Percentiles rank a stretch among this genome's conserved stretches.
Evolutionary conservation across 1,140 invertebrate genomes (phyloP).

Genomic region (Drosophila kohkoa): DNA sequence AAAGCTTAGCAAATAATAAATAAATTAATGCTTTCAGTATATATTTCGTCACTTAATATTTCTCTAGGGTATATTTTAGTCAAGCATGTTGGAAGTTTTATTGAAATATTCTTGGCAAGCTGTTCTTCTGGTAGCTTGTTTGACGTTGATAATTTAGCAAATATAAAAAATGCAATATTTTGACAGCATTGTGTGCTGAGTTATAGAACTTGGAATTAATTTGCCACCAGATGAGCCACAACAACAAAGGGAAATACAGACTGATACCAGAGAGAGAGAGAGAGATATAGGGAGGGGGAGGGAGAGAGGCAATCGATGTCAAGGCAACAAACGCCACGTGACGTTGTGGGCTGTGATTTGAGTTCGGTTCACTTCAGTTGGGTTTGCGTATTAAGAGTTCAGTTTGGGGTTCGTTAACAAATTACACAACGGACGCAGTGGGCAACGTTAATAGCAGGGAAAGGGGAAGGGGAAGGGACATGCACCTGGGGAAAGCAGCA

Average conservation of each 20-base stretch:
- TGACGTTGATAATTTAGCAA: conserved; percentile 73
- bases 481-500: conserved; percentile 61
- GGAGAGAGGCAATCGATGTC: conserved; percentile 30
- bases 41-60: background rate
- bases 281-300: background rate
- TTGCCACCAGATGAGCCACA: conserved; percentile 49
- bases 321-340: conserved; percentile 43
- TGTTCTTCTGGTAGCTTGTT: conserved; percentile 25
- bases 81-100: background rate
- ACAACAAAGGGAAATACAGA: background rate
- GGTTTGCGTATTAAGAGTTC: background rate
- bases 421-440: conserved; percentile 58
- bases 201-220: conserved; percentile 79
- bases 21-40: no score
- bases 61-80: background rate
- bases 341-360: conserved; percentile 49
- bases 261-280: background rate
- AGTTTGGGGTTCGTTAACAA: conserved; percentile 45
- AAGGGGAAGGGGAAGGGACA: background rate
- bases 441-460: background rate
- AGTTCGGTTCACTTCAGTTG: background rate
- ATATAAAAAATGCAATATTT: conserved; percentile 75
- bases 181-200: conserved; percentile 78
- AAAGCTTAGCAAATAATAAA: background rate
- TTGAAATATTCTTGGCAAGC: background rate